Percentiles rank a stretch among this genome's conserved stretches.
These are phyloP conservation scores for Heterochromis multidens DNA, from an alignment of 2,113 vertebrate genomes.

Conservation along the genomic window DNA sequence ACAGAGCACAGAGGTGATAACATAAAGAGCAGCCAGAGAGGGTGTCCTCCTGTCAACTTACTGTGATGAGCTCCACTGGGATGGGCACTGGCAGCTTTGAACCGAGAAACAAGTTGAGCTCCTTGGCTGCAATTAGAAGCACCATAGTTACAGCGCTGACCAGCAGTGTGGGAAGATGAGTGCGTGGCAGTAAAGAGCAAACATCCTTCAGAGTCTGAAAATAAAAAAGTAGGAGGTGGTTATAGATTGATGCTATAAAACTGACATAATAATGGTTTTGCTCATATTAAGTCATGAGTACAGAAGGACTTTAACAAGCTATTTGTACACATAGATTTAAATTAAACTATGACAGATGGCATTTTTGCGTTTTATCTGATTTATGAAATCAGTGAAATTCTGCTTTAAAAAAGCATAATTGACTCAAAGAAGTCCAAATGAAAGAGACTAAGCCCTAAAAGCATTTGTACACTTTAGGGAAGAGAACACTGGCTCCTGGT, in stretches of 20 bases:
- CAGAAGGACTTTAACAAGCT: not conserved
- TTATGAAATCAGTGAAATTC: not conserved
- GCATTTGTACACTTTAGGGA: not conserved
- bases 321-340: not conserved
- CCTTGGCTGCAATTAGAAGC: constrained; percentile 82
- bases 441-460: not conserved
- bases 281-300: not conserved
- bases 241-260: not conserved
- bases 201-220: constrained; percentile 84
- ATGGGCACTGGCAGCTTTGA: constrained; percentile 83
- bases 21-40: constrained; percentile 3
- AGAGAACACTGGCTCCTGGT: not conserved
- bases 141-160: constrained; percentile 81
- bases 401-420: not conserved
- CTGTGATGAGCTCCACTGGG: constrained; percentile 90
- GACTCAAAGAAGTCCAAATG: not conserved
- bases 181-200: constrained; percentile 78
- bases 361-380: not conserved
- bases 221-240: not conserved
- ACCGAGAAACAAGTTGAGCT: constrained; percentile 81
- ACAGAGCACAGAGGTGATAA: constrained; percentile 12
- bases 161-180: constrained; percentile 80
- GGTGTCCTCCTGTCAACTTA: constrained; percentile 57
- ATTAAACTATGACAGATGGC: not conserved
- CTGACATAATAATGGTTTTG: not conserved